phyloP scores from a whole-genome alignment of 1,140 invertebrate species.

The Diorhabda carinulata region DNA sequence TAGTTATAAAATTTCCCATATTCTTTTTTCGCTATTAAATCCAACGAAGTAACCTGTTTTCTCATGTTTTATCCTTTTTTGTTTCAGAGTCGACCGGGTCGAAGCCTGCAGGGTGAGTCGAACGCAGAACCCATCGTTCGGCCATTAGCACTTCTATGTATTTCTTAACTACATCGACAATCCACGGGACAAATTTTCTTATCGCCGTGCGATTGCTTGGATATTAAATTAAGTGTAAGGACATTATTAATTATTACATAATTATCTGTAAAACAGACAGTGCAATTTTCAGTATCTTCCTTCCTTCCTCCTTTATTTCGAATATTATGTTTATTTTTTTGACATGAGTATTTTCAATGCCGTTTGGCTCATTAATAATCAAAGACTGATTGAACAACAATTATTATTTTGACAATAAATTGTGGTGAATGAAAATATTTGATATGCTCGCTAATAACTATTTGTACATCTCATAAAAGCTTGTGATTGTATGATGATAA shows the following conservation, averaged over 20 bases:
- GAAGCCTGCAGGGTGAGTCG: constrained; percentile 48
- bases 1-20: too few species aligned
- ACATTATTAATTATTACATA: constrained; percentile 13
- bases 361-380: too few species aligned
- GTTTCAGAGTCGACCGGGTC: constrained; percentile 43
- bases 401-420: too few species aligned
- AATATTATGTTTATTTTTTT: too few species aligned
- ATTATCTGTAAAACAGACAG: constrained; percentile 6
- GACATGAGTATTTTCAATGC: too few species aligned
- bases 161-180: constrained; percentile 32
- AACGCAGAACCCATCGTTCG: constrained; percentile 46
- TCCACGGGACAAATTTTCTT: constrained; percentile 19
- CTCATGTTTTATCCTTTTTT: constrained; percentile 19
- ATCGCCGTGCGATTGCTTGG: constrained; percentile 6
- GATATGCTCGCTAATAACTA: too few species aligned
- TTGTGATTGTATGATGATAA: too few species aligned
- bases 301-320: neutral
- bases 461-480: too few species aligned
- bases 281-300: constrained; percentile 11
- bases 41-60: too few species aligned
- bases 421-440: too few species aligned
- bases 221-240: constrained; percentile 15
- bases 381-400: too few species aligned
- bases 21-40: too few species aligned
- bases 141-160: constrained; percentile 30